Evolutionary conservation across 2,888 invertebrate genomes (phyloP), one percentile per base, ranked within the genome.

Genomic region (Spatulosminthurus flaviceps): DNA sequence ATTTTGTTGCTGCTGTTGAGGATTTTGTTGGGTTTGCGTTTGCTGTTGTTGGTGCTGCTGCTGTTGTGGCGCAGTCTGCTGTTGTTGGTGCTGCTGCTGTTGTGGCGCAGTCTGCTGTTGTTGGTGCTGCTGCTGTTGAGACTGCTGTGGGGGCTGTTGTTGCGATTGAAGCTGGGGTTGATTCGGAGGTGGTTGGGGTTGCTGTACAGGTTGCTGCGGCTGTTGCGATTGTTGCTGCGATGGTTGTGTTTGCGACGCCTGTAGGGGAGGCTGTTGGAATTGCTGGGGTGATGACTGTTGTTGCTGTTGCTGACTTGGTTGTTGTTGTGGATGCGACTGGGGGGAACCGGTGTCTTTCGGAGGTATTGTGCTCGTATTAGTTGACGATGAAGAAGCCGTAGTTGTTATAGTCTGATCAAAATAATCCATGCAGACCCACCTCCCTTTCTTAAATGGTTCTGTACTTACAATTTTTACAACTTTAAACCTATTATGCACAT

Each of bases 371-470:
- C 28, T 28, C 24, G 73, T 29, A 60, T 73, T 73, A n/a, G 60
- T 51, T 19, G 78, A 71, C 13, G 81, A 22, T 4, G 80, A 85
- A 90, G 90, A 79, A 89, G 79, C 19, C 26, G 78, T 13, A 21
- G 78, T 42, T 22, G 78, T 84, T 79, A 91, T 90, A 72, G 93
- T 93, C 86, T 95, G 94, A 89, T 96, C 96, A 86, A 95, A 90
- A 88, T 95, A 97, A 88, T 97, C 97, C 93, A 95, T 94, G 88
- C 96, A 97, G 88, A 93, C 92, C 97, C 97, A 97, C 85, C 96
- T 90, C 29, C 97, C 97, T 79, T 96, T 91, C 85, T 94, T 92
- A 87, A 95, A 96, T 22, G 96, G 96, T 88, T 95, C 95, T n/a
- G 95, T 95, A 86, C 95, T 95, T 89, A 96, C 96, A 86, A 97